phyloP scores from a whole-genome alignment of 2,888 invertebrate genomes.

The Timandra comae region DNA sequence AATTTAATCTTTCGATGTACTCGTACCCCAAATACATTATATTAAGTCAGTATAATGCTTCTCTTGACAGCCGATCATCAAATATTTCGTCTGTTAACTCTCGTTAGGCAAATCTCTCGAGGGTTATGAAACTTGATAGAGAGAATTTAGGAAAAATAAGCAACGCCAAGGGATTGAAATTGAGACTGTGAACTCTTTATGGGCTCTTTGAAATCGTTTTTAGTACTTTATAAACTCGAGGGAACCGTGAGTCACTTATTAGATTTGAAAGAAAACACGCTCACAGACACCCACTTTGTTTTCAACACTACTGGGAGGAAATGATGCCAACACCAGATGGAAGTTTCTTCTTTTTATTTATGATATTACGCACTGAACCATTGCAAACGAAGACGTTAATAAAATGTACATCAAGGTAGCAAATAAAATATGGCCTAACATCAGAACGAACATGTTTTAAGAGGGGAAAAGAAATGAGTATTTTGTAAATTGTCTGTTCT shows the following conservation, averaged over 20 bases:
- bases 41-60: too few species aligned
- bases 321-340: slow-evolving; percentile 17
- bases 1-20: too few species aligned
- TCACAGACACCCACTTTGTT: slow-evolving; percentile 8
- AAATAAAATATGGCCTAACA: slow-evolving; percentile 24
- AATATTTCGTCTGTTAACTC: too few species aligned
- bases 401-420: slow-evolving; percentile 20
- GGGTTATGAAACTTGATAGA: too few species aligned
- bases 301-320: slow-evolving; percentile 13
- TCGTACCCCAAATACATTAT: too few species aligned
- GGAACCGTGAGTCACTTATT: slow-evolving; percentile 14
- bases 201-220: slow-evolving; percentile 12
- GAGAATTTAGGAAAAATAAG: too few species aligned
- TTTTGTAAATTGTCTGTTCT: too few species aligned
- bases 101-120: too few species aligned
- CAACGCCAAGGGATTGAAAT: neutral
- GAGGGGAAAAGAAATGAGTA: slow-evolving; percentile 5
- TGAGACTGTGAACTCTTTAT: slow-evolving; percentile 6
- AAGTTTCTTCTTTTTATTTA: slow-evolving; percentile 26
- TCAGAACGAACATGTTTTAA: slow-evolving; percentile 15
- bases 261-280: slow-evolving; percentile 13
- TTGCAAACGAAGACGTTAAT: slow-evolving; percentile 30
- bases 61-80: too few species aligned
- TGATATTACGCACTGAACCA: slow-evolving; percentile 21
- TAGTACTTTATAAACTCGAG: slow-evolving; percentile 9